A percentile compares a stretch with the other conserved stretches of the same genome.
phyloP scores from a whole-genome alignment of 1,140 invertebrate species.

The Calliphora vicina region DNA sequence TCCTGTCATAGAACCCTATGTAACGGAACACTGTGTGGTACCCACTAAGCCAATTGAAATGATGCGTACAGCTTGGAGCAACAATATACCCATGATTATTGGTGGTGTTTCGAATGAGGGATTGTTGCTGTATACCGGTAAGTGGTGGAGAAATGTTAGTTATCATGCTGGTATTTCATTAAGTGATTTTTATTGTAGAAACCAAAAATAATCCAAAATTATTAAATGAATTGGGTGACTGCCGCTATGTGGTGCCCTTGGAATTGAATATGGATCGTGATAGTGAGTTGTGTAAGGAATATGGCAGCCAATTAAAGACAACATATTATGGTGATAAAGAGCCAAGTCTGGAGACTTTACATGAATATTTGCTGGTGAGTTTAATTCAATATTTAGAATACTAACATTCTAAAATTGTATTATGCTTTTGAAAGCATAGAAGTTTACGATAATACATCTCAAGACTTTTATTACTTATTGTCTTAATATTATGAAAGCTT shows the following conservation, averaged over 20 bases:
- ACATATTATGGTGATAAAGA: conserved; percentile 57
- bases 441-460: too few species aligned
- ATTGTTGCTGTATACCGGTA: conserved; percentile 52
- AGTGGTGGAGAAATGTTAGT: background rate
- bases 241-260: conserved; percentile 56
- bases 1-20: conserved; percentile 62
- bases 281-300: conserved; percentile 56
- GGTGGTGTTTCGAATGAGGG: conserved; percentile 63
- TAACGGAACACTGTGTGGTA: conserved; percentile 55
- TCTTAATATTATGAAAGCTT: background rate
- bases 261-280: conserved; percentile 58
- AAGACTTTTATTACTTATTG: too few species aligned
- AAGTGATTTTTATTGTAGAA: conserved; percentile 40
- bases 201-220: conserved; percentile 57
- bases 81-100: conserved; percentile 63
- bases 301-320: conserved; percentile 52
- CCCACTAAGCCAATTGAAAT: conserved; percentile 57
- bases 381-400: too few species aligned
- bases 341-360: conserved; percentile 56
- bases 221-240: conserved; percentile 57
- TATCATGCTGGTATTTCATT: background rate
- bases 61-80: conserved; percentile 61
- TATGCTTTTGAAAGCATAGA: too few species aligned
- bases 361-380: conserved; percentile 57
- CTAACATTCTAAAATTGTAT: too few species aligned